Conservation (phyloP, 2,888 invertebrate genomes). For the Nomada fucata region DNA sequence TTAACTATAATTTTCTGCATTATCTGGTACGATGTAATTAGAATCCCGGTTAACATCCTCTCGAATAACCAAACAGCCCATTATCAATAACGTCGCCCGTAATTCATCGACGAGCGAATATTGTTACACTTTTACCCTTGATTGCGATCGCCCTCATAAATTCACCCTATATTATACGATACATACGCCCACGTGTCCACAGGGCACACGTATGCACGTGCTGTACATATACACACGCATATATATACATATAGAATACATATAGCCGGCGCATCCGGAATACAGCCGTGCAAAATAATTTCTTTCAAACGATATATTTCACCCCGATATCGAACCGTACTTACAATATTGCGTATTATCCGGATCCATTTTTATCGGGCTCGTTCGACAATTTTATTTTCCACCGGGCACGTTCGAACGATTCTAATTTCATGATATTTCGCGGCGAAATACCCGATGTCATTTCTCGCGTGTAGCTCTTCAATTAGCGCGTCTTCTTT, state of each 20-base stretch:
- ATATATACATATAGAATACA: too few species aligned
- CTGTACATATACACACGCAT: background rate
- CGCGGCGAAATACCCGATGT: background rate
- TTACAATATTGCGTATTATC: background rate
- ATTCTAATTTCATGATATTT: background rate
- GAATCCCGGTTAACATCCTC: background rate
- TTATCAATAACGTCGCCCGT: constrained; percentile 20
- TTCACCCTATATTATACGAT: constrained; percentile 25
- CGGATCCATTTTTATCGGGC: background rate
- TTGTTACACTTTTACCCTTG: constrained; percentile 8
- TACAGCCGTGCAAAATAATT: too few species aligned
- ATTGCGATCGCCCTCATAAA: constrained; percentile 26
- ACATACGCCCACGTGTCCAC: constrained; percentile 14
- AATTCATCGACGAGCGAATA: constrained; percentile 37
- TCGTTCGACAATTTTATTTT: background rate
- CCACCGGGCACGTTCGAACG: background rate
- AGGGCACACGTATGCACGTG: background rate
- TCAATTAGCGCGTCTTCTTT: background rate
- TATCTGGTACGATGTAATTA: background rate
- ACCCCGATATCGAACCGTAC: background rate
- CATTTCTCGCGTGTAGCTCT: background rate
- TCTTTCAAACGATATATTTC: background rate
- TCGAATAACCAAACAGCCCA: constrained; percentile 24
- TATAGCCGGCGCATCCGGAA: too few species aligned
- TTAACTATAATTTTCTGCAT: background rate